Base-by-base conservation (phyloP, 1,140 invertebrate species). In the Euwallacea similis region DNA sequence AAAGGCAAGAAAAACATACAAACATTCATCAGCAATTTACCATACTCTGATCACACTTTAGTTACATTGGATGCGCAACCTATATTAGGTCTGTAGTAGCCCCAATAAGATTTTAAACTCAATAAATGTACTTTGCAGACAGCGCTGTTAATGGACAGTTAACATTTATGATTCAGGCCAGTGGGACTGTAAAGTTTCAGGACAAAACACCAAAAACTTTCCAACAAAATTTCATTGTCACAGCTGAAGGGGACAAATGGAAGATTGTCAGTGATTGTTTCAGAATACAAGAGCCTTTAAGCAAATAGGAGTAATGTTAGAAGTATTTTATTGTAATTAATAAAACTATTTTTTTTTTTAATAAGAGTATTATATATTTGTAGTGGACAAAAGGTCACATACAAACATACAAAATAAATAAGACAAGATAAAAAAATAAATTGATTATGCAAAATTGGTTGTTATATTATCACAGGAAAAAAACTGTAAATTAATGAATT, bases 191-290 rank as follows among this genome's bases (percentile, higher is more conserved):
- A 0, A 89, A 87, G 74, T 91, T 88, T 74, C 85, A 87, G 54
- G 85, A 87, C 0, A 87, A 86, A 77, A 79, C 83, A 66, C 82
- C 86, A 59, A 89, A 88, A 76, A 83, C 87, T 7, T 95, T 94
- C 75, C 88, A 90, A 75, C 92, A 96, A 81, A 91, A 88, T 9
- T 95, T 95, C 76, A 81, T 94, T 0, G 87, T 96, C 13, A 93
- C 92, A 0, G 91, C 90, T 10, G 87, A 91, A 75, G 90, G 88
- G 16, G 91, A 93, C 68, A 93, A 94, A 79, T 95, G 93, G 93
- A 94, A 94, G 84, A 93, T 96, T 71, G 91, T 92, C 21, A 93
- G 88, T 55, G 93, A 95, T 79, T 91, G 88, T 74, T 94, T 82
- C 77, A 85, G 93, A 77, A 84, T 90, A 75, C 90, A 93, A 85